Conservation (phyloP, 2,797 vertebrate genomes). For the Gambelia wislizenii region DNA sequence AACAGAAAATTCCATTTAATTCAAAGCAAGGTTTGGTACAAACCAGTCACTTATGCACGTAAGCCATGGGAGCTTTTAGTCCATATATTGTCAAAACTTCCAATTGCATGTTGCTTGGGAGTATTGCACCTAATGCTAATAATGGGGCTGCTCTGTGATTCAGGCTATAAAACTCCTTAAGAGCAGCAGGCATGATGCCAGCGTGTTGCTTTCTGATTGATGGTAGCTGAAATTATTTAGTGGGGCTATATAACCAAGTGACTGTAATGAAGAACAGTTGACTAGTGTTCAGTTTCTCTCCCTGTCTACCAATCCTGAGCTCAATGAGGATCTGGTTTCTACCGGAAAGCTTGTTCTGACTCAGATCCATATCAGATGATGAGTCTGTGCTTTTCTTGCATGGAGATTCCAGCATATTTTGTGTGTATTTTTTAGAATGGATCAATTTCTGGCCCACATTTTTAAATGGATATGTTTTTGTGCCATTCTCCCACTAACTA, state of each 20-base stretch:
- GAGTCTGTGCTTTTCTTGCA: too few relatives aligned
- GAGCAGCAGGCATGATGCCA: conserved; percentile 62
- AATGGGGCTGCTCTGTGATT: conserved; percentile 62
- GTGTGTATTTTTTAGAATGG: too few relatives aligned
- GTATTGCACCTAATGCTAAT: conserved; percentile 62
- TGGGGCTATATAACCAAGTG: conserved; percentile 34
- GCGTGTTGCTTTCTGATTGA: conserved; percentile 55
- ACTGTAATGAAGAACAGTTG: conserved; percentile 20
- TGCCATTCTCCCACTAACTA: neutral
- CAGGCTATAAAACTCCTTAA: conserved; percentile 67
- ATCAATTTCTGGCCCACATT: neutral
- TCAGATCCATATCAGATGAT: too few relatives aligned
- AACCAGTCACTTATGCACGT: conserved; percentile 68
- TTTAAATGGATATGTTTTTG: neutral
- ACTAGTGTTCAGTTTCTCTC: neutral
- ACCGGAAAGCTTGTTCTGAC: too few relatives aligned
- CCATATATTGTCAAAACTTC: conserved; percentile 66
- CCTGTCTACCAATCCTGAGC: neutral
- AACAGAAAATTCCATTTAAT: conserved; percentile 53
- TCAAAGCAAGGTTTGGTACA: conserved; percentile 66
- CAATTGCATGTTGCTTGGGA: conserved; percentile 65
- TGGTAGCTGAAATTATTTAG: conserved; percentile 53
- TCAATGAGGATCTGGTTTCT: neutral
- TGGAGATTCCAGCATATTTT: too few relatives aligned
- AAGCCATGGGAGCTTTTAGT: conserved; percentile 65